Evolutionary conservation across 2,888 invertebrate species (phyloP).

Genomic region (Oxytorus armatus): DNA sequence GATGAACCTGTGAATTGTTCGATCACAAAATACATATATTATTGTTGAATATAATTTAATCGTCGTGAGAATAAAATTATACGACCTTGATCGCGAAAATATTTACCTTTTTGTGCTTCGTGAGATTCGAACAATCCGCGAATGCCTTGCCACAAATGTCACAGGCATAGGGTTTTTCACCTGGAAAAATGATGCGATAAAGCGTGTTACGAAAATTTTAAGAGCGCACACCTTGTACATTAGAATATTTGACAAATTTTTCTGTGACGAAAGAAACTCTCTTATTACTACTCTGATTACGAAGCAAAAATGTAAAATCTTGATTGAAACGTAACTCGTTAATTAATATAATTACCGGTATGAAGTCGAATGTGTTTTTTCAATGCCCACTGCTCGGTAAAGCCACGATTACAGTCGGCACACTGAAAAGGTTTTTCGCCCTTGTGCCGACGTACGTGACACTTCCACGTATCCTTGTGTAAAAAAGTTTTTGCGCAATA

Average conservation of each 20-base stretch:
- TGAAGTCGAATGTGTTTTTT: constrained; percentile 88
- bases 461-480: constrained; percentile 88
- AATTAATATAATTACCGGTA: constrained; percentile 83
- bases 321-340: not conserved
- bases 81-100: not conserved
- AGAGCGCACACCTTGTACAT: too few species aligned
- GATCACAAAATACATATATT: not conserved
- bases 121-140: constrained; percentile 91
- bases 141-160: constrained; percentile 90
- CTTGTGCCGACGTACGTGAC: constrained; percentile 88
- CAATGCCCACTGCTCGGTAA: constrained; percentile 88
- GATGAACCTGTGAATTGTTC: constrained; percentile 78
- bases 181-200: constrained; percentile 69
- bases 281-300: too few species aligned
- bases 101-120: constrained; percentile 88
- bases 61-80: not conserved
- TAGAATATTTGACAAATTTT: too few species aligned
- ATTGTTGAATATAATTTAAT: not conserved
- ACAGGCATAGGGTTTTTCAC: constrained; percentile 90
- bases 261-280: too few species aligned
- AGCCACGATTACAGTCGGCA: constrained; percentile 86
- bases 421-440: constrained; percentile 89
- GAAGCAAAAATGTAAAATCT: not conserved
- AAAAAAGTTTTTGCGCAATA: constrained; percentile 87
- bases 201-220: not conserved